Base-by-base conservation (phyloP, 2,113 vertebrate species). In the Jacana jacana region DNA sequence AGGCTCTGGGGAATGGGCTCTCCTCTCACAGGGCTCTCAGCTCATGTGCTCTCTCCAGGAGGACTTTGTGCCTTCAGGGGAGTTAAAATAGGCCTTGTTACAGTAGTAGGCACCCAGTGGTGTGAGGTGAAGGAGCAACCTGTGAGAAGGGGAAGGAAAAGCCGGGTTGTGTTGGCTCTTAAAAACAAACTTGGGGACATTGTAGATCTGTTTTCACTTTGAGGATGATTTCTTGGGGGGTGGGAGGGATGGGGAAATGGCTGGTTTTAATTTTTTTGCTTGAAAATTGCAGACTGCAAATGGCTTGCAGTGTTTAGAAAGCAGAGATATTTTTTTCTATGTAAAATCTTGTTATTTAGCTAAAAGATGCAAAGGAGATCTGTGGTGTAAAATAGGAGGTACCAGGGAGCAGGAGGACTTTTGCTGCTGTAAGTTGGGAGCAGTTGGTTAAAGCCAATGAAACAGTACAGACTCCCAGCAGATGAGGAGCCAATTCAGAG, bases 181-280 rank as follows among this genome's bases (percentile, higher is more conserved):
- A 15, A 49, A 83, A 83, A 13, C 18, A n/a, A n/a, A 44, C 20
- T 8, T n/a, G 68, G 39, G 17, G 55, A 63, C n/a, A 49, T 66
- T 0, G 3, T 30, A 66, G 19, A 42, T 60, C 39, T 57, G 6
- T 70, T 86, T 88, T 30, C 10, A 22, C 24, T 73, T 66, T 13
- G 23, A 73, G 40, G 33, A 16, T 33, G 8, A 54, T 88, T 80
- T 86, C 35, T 30, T 4, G 7, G 30, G 31, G 3, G 10, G 40
- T 20, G 13, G 7, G 7, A 25, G 4, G 6, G 10, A 27, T 28
- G 13, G 6, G 1, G 1, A 51, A 85, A 22, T 28, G 2, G 1
- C 17, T 30, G 37, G 0, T 18, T 77, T 88, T 73, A 30, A 40
- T 70, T 72, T 91, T 46, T 66, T 81, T 73, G 19, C 37, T 78